These are phyloP conservation scores for Catharus fuscescens DNA, from an alignment of 2,113 vertebrate species.

Conservation along the genomic window DNA sequence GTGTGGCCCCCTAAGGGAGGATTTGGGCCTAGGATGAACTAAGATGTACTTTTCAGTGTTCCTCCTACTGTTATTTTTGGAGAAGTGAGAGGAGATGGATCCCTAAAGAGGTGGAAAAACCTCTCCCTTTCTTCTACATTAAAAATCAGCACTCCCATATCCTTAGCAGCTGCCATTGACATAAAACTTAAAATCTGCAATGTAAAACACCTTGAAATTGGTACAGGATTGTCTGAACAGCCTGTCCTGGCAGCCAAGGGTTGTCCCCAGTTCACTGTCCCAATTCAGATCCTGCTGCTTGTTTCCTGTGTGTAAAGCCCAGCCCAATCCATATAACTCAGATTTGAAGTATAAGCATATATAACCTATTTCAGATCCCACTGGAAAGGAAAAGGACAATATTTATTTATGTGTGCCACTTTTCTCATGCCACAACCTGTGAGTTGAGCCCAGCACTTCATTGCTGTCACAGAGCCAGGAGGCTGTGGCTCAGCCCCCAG, in stretches of 20 bases:
- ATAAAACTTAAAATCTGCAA: neutral
- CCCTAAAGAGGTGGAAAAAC: neutral
- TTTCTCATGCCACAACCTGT: neutral
- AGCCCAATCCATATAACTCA: too few species aligned
- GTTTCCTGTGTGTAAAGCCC: neutral
- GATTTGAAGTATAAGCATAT: too few species aligned
- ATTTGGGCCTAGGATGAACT: neutral
- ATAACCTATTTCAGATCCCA: neutral
- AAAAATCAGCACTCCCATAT: neutral
- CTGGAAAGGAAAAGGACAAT: neutral
- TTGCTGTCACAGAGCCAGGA: accelerated
- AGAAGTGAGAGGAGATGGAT: neutral
- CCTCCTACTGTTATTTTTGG: neutral
- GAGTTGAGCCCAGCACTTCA: neutral
- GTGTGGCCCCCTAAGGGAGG: neutral
- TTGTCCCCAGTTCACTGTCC: neutral
- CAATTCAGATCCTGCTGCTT: accelerated
- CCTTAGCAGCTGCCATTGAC: neutral
- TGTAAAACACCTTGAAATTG: neutral
- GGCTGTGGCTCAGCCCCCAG: too few species aligned
- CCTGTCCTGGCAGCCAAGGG: neutral
- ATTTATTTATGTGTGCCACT: neutral
- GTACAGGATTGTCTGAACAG: neutral
- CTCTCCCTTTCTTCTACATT: neutral
- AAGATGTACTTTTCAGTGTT: neutral